These are phyloP conservation scores for Cynocephalus volans DNA, from an alignment of 2,113 vertebrate species.

Conservation along the genomic window DNA sequence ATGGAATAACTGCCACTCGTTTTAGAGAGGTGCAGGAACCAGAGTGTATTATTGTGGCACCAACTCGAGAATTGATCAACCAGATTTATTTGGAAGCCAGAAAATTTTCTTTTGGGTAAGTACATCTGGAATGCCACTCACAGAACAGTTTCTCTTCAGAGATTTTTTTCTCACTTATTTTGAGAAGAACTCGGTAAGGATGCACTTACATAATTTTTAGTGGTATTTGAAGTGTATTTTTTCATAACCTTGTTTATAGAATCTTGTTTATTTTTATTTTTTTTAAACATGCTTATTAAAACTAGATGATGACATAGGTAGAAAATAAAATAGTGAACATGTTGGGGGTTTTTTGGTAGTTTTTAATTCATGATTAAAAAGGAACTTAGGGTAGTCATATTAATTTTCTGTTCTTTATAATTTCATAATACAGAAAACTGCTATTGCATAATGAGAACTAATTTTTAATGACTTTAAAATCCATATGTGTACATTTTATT, in stretches of 20 bases:
- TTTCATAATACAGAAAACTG: not conserved
- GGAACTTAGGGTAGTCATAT: not conserved
- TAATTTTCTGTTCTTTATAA: constrained; percentile 21
- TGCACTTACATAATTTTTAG: not conserved
- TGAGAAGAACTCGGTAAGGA: not conserved
- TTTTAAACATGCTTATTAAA: constrained; percentile 12
- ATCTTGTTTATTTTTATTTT: not conserved
- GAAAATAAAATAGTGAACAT: not conserved
- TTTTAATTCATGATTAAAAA: constrained; percentile 32
- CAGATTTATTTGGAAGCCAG: constrained; percentile 97
- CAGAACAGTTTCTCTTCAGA: not conserved
- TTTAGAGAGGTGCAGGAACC: constrained; percentile 95
- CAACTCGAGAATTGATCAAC: constrained; percentile 96
- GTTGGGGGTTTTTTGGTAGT: not conserved
- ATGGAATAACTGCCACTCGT: constrained; percentile 91
- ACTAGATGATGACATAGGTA: not conserved
- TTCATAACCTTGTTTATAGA: constrained; percentile 2
- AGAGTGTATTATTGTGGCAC: constrained; percentile 94
- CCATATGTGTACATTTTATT: not conserved
- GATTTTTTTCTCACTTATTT: not conserved
- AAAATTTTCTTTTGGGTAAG: constrained; percentile 96
- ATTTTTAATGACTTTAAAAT: constrained; percentile 17
- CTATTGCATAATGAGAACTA: not conserved
- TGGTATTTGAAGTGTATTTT: constrained; percentile 1
- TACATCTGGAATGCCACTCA: not conserved